Evolutionary conservation across 2,113 vertebrate species (phyloP), one percentile per base, ranked within the genome.

Genomic region (Danionella cerebrum): DNA sequence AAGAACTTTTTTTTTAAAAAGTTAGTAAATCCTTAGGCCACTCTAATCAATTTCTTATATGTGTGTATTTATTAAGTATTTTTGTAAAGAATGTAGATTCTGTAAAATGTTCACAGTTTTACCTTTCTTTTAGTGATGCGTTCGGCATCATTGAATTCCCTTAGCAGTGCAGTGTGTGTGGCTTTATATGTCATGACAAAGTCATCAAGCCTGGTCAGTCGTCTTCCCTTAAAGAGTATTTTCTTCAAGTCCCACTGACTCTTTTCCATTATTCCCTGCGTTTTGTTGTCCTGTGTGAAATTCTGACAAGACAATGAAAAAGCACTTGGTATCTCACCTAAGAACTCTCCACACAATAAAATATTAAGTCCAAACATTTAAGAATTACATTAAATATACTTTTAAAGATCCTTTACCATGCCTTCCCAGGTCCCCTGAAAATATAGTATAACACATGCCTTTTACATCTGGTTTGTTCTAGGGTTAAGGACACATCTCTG

Each of bases 111-210:
- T 12, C 21, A n/a, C 45, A 22, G 3, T 50, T 25, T 50, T 50
- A 47, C 59, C 59, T 63, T 47, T 63, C 41, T 44, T 31, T 16
- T 63, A 25, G 41, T 29, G 45, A 48, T 48, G 10, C 41, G 21
- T 35, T 62, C 3, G 11, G 8, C 22, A 47, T 63, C 58, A 13
- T 5, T 33, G 35, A 21, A 64, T 48, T 51, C 47, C 27, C 60
- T 64, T 12, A 64, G 27, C 14, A 65, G 33, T 22, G 19, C 47
- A 25, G 25, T 39, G 33, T 39, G 47, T 4, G 27, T 48, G 27
- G 6, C 10, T 64, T 52, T 65, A 19, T 45, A 45, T 16, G 42
- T 5, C 10, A 11, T 45, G 19, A 45, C 21, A 2, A 45, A 45
- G 42, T 45, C 41, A 7, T 41, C 38, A 41, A 41, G 38, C 16